Percentiles rank a stretch among this genome's conserved stretches.
Conservation (phyloP, 1,140 invertebrate species). For the Heliconius hewitsoni region DNA sequence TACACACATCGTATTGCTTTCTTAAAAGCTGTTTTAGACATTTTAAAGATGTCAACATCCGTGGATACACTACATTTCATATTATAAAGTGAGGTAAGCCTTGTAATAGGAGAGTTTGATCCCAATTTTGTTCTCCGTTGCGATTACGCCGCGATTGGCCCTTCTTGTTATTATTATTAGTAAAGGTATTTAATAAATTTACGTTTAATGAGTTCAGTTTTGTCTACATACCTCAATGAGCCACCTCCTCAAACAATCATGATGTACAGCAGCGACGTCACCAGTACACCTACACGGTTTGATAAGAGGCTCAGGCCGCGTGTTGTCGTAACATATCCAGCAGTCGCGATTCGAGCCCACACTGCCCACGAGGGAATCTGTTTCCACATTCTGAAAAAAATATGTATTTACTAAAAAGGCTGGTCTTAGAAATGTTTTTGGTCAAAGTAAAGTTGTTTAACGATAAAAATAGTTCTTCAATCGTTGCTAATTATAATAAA, state of each 20-base stretch:
- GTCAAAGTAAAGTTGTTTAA: background rate
- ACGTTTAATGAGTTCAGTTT: background rate
- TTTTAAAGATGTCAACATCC: too few species aligned
- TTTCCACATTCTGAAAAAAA: conserved; percentile 70
- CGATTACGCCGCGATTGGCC: too few species aligned
- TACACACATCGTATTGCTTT: too few species aligned
- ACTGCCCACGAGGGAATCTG: conserved; percentile 81
- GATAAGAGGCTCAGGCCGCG: conserved; percentile 91
- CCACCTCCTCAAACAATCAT: conserved; percentile 95
- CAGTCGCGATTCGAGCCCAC: conserved; percentile 85
- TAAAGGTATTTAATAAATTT: too few species aligned
- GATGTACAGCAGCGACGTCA: conserved; percentile 94
- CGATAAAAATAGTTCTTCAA: too few species aligned
- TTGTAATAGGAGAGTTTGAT: too few species aligned
- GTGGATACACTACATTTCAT: too few species aligned
- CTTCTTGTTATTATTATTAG: too few species aligned
- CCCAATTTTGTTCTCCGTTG: too few species aligned
- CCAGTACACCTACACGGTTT: conserved; percentile 95
- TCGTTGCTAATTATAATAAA: too few species aligned
- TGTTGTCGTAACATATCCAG: conserved; percentile 96
- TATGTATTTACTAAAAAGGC: background rate
- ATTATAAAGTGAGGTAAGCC: too few species aligned
- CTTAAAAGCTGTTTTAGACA: too few species aligned
- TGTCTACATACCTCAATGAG: conserved; percentile 85
- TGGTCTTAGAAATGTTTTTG: background rate